A percentile compares a stretch with the other conserved stretches of the same genome.
These are phyloP conservation scores for Phyllotreta cruciferae DNA, from an alignment of 2,888 invertebrate species.

Conservation along the genomic window DNA sequence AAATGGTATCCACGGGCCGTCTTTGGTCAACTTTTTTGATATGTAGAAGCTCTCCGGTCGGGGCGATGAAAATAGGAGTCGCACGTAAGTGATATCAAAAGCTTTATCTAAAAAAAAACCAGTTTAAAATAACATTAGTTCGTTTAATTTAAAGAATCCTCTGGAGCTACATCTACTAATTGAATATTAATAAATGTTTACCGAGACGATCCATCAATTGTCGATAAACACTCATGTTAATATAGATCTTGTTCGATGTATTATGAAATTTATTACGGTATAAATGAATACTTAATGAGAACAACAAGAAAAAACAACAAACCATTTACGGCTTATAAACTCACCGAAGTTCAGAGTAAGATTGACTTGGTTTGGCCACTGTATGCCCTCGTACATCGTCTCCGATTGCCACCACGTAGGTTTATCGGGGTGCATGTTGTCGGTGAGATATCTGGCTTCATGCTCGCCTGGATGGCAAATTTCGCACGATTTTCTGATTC, in stretches of 20 bases:
- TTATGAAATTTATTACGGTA: too few species aligned
- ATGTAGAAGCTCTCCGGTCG: slow-evolving; percentile 97
- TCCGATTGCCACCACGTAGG: slow-evolving; percentile 98
- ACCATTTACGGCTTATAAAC: slow-evolving; percentile 20
- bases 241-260: too few species aligned
- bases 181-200: too few species aligned
- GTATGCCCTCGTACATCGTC: slow-evolving; percentile 93
- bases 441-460: slow-evolving; percentile 82
- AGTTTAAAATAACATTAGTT: not conserved
- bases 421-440: slow-evolving; percentile 88
- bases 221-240: too few species aligned
- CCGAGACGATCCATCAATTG: too few species aligned
- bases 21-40: slow-evolving; percentile 82
- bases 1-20: slow-evolving; percentile 86
- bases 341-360: slow-evolving; percentile 61
- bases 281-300: too few species aligned
- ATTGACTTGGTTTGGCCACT: slow-evolving; percentile 91
- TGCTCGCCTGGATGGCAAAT: slow-evolving; percentile 76
- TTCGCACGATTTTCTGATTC: slow-evolving; percentile 77
- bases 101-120: slow-evolving; percentile 78
- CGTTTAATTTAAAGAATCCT: too few species aligned
- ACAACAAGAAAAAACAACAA: not conserved
- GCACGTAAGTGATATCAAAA: slow-evolving; percentile 96
- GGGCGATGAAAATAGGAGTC: slow-evolving; percentile 92
- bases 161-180: too few species aligned